Evolutionary conservation across 2,113 vertebrate species (phyloP), one percentile per base, ranked within the genome.

Genomic region (Dryoscopus gambensis): DNA sequence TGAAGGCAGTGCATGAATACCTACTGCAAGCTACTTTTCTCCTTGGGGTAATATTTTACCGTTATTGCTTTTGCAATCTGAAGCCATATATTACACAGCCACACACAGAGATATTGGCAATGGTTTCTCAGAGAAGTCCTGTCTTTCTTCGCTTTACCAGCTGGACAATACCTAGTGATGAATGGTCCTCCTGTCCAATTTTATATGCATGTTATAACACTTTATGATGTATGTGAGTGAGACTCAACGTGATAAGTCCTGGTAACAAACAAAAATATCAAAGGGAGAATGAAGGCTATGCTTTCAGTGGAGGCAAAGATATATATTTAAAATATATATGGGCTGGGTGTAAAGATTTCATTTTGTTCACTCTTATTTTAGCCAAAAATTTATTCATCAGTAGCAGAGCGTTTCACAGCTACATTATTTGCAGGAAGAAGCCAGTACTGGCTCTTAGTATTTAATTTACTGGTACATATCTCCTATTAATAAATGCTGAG

Each of bases 401-500:
- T 47, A 92, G 81, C 90, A 87, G 56, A 69, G 83, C 80, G 40
- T 96, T 95, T 96, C 96, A 80, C 93, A 75, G 70, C 77, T 80
- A 84, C 25, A 39, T 44, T 94, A 91, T 97, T 64, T 95, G 84
- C 90, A 81, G 76, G 75, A 65, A 95, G 85, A 97, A 95, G 87
- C 68, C 27, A 39, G 78, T 69, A 60, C 44, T 96, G 74, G 60
- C 82, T 92, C 63, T 91, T 77, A 87, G 89, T 77, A 93, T 80
- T 96, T 96, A 89, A 94, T 95, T 92, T 97, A 94, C 92, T 94
- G 93, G 92, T 56, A 82, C 65, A 79, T 70, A 28, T 93, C 92
- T 97, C 90, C 65, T 90, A 95, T 97, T 98, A 98, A 97, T 97
- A 97, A 97, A 85, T 98, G 94, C 97, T 97, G 94, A 97, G 95